phyloP scores from a whole-genome alignment of 2,113 vertebrate species.

The Varanus salvator region DNA sequence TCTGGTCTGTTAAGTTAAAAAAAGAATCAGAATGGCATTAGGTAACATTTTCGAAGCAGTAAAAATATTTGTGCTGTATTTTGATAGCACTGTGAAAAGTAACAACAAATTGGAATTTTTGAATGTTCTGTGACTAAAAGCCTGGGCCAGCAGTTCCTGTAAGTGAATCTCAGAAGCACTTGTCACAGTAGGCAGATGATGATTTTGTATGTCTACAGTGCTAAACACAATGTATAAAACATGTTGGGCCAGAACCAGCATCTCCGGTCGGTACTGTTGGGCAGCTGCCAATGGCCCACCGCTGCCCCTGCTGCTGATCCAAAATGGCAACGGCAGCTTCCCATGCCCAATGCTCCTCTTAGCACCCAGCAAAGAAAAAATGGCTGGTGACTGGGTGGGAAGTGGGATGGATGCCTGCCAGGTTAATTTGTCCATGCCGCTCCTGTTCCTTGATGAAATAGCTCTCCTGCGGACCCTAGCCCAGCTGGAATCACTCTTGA shows the following conservation, averaged over 20 bases:
- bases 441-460: too few relatives aligned
- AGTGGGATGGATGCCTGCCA: background rate
- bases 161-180: background rate
- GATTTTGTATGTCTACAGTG: background rate
- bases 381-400: background rate
- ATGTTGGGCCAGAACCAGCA: background rate
- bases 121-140: background rate
- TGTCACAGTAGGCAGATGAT: background rate
- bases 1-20: background rate
- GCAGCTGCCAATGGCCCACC: too few relatives aligned
- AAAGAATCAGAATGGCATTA: background rate
- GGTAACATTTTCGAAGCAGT: background rate
- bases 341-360: background rate
- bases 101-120: background rate
- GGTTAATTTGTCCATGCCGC: too few relatives aligned
- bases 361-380: background rate
- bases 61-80: constrained; percentile 13
- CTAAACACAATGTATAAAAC: background rate
- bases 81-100: background rate
- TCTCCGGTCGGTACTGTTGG: too few relatives aligned
- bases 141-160: background rate
- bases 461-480: too few relatives aligned
- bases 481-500: too few relatives aligned
- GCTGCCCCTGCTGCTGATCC: background rate
- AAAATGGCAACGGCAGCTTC: background rate